These are phyloP conservation scores for Tolmerus cingulatus DNA, from an alignment of 2,888 invertebrate genomes.

Conservation along the genomic window DNA sequence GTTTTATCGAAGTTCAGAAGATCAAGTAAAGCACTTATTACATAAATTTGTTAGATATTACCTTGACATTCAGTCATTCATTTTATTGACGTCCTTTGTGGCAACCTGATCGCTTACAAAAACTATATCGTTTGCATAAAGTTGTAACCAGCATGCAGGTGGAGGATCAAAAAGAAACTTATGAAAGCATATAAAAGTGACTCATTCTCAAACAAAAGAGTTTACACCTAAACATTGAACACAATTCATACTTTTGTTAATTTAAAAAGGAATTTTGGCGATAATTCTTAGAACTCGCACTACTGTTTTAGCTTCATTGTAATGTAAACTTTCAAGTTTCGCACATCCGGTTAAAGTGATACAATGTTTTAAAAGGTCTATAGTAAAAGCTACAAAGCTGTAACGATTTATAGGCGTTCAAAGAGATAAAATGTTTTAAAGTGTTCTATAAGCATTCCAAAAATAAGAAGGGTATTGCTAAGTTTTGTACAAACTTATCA, in stretches of 20 bases:
- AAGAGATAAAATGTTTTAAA: not conserved
- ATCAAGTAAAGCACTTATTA: too few species aligned
- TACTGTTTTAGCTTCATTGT: not conserved
- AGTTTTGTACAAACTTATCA: not conserved
- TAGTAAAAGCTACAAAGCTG: not conserved
- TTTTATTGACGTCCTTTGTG: too few species aligned
- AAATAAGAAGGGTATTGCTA: not conserved
- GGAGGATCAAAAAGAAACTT: too few species aligned
- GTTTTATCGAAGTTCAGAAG: too few species aligned
- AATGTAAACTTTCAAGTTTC: not conserved
- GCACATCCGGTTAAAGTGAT: too few species aligned
- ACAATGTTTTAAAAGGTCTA: not conserved
- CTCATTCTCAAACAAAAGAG: not conserved
- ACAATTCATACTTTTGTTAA: too few species aligned
- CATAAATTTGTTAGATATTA: too few species aligned
- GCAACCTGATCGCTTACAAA: too few species aligned
- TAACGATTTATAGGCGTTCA: not conserved
- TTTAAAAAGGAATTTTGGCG: too few species aligned
- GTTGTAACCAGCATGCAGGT: too few species aligned
- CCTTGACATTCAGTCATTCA: too few species aligned
- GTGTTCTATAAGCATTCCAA: not conserved
- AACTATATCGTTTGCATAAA: too few species aligned
- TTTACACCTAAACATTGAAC: not conserved
- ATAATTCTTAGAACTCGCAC: not conserved
- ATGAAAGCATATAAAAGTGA: not conserved